phyloP scores from a whole-genome alignment of 2,797 vertebrate species.

The Chelonia mydas region DNA sequence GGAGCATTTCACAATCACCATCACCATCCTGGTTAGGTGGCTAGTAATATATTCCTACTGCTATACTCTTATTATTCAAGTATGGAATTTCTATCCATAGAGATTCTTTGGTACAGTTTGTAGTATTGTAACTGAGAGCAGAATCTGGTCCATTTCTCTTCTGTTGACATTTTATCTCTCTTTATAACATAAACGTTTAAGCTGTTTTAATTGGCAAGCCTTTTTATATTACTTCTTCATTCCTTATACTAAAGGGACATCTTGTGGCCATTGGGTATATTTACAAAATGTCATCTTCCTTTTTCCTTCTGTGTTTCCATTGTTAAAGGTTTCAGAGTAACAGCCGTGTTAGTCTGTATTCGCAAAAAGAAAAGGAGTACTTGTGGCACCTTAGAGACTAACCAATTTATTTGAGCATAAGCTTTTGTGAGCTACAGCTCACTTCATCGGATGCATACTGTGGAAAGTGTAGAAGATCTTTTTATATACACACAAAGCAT shows the following conservation, averaged over 20 bases:
- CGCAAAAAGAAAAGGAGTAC: no score
- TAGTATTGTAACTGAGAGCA: not conserved
- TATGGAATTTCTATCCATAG: not conserved
- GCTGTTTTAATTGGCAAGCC: not conserved
- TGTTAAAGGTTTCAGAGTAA: no score
- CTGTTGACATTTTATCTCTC: not conserved
- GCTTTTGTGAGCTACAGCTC: no score
- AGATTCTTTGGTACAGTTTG: not conserved
- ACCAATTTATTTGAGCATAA: no score
- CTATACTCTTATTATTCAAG: not conserved
- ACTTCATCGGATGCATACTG: no score
- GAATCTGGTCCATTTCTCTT: not conserved
- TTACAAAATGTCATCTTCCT: not conserved
- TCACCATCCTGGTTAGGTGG: not conserved
- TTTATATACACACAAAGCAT: no score
- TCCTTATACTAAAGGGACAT: conserved; percentile 53
- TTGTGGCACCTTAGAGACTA: no score
- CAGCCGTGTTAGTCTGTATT: no score
- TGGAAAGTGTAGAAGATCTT: no score
- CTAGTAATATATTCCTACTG: not conserved
- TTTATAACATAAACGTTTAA: not conserved
- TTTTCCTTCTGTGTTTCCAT: not conserved
- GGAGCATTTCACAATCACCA: not conserved
- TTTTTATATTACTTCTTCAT: not conserved
- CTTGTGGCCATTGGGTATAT: conserved; percentile 29